Evolutionary conservation across 1,140 invertebrate species (phyloP).

Genomic region (Drusus annulatus): DNA sequence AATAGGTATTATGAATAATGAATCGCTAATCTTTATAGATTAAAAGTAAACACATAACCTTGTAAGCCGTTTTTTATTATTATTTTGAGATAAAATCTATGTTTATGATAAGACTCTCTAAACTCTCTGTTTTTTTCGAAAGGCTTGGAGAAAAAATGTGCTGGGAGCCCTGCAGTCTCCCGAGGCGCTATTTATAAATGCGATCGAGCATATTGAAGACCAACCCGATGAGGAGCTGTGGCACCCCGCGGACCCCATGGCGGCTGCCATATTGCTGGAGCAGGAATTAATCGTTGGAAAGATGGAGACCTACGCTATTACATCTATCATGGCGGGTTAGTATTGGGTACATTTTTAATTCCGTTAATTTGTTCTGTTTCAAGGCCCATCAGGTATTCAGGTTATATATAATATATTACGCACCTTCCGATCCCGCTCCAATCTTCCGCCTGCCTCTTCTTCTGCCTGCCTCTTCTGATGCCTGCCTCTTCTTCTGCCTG

Average conservation of each 20-base stretch:
- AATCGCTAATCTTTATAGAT: no score
- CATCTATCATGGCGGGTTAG: conserved; percentile 47
- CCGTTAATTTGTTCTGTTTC: no score
- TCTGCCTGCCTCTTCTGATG: no score
- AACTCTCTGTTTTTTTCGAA: conserved; percentile 52
- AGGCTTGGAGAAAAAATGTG: conserved; percentile 63
- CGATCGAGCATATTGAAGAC: conserved; percentile 63
- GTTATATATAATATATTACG: no score
- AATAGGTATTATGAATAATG: no score
- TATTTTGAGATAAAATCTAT: no score
- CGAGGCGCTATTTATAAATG: conserved; percentile 66
- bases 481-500: no score
- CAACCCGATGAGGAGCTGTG: conserved; percentile 52
- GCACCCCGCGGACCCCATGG: conserved; percentile 61
- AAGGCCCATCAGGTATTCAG: no score
- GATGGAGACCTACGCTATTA: conserved; percentile 39
- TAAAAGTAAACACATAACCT: no score
- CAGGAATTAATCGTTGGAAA: conserved; percentile 58
- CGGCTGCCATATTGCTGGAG: conserved; percentile 61
- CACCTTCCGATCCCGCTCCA: no score
- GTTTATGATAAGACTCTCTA: background rate
- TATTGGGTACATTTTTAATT: background rate
- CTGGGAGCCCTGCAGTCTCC: conserved; percentile 63
- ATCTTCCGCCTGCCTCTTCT: no score
- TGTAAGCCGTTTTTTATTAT: no score